Conservation (phyloP, 2,888 invertebrate genomes). For the Conchocele bisecta region DNA sequence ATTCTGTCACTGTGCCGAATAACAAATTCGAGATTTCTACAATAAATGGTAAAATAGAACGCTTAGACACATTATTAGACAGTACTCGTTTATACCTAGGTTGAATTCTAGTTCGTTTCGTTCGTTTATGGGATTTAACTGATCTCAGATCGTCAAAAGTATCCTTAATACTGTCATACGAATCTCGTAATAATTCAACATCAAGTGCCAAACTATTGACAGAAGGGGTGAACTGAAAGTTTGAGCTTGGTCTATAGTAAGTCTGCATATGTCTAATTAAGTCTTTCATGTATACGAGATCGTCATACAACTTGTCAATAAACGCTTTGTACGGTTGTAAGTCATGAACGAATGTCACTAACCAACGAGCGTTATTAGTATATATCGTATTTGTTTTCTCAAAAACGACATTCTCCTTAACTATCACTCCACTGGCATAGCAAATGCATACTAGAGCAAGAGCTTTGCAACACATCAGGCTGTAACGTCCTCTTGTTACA, state of each 20-base stretch:
- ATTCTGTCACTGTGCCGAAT: slow-evolving; percentile 2
- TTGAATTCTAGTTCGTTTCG: no score
- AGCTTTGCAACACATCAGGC: no score
- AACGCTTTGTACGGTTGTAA: background rate
- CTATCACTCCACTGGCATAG: background rate
- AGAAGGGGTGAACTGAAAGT: background rate
- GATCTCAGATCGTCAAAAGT: background rate
- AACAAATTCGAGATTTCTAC: background rate
- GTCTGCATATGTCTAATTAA: background rate
- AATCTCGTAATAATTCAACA: background rate
- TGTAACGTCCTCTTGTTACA: no score
- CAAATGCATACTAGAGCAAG: background rate
- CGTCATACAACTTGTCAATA: background rate
- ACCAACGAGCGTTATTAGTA: background rate
- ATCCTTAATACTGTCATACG: background rate
- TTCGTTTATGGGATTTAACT: no score
- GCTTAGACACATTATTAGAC: no score
- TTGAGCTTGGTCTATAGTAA: background rate
- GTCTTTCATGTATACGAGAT: background rate
- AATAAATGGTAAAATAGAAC: background rate
- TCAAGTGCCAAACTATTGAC: background rate
- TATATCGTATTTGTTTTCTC: background rate
- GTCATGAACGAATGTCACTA: background rate
- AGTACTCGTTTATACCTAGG: no score
- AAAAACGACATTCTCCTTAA: background rate